Evolutionary conservation across 2,888 invertebrate species (phyloP), one percentile per base, ranked within the genome.

Genomic region (Philonicus albiceps): DNA sequence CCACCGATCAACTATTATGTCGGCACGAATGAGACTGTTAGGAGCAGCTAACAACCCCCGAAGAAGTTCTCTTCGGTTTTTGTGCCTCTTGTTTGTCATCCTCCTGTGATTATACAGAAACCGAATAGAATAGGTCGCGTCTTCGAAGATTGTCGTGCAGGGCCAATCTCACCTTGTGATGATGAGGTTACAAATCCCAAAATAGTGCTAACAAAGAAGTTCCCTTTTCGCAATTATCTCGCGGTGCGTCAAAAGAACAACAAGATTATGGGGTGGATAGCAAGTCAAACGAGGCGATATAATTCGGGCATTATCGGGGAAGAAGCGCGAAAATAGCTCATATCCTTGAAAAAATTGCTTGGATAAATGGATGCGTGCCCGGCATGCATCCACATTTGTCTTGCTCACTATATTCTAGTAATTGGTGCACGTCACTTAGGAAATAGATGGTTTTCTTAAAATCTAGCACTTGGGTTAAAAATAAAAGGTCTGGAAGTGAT

Each of bases 21-120:
- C 88, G 87, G 88, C 88, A 89, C 88, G 88, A 89, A 89, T 89
- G 88, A 87, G 87, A 89, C 88, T 89, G 89, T 89, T 89, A 89
- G 88, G 43, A 74, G 37, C 72, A 85, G 30, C 72, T 43, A 85
- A 85, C 43, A 73, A 85, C 43, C 43, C 37, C 30, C 30, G 27
- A 83, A 83, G 53, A 64, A 34, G 40, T 37, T 27, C 64, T 64
- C 11, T 27, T 64, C 11, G 27, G 64, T 64, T 64, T 64, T 64
- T 64, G 27, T 64, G 11, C 27, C 22, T 13, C 72, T 84, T 64
- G 40, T 72, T 84, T 64, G 34, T 16, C 40, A 11, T 72, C 72
- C 8, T 84, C 27, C 34, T 27, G n/a, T 30, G 49, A 49, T 53
- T 27, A 53, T 22, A 78, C 43, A 8, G 80, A 49, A 64, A 64